A percentile compares a stretch with the other conserved stretches of the same genome.
Conservation (phyloP, 2,888 invertebrate species). For the Romanomermis culicivorax region DNA sequence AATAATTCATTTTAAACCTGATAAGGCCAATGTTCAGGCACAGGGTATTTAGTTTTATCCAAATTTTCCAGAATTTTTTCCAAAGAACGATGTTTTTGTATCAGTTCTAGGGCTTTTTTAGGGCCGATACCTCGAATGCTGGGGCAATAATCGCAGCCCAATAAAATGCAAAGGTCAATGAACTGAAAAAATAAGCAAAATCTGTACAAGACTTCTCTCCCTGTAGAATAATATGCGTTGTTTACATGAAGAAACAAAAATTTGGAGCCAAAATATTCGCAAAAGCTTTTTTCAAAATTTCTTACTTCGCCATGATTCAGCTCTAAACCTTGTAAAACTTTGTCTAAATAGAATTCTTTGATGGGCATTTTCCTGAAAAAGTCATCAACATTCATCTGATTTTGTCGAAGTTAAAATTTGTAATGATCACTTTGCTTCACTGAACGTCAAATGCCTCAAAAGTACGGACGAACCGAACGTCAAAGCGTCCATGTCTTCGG, state of each 20-base stretch:
- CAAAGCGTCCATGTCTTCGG: conserved; percentile 97
- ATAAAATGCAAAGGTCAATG: conserved; percentile 84
- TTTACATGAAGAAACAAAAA: no score
- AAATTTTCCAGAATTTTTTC: conserved; percentile 58
- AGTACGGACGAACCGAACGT: conserved; percentile 65
- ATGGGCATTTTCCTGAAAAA: conserved; percentile 76
- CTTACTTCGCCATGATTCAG: conserved; percentile 54
- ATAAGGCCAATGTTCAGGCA: conserved; percentile 65
- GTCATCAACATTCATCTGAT: not conserved
- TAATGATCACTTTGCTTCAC: conserved; percentile 52
- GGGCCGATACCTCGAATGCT: conserved; percentile 66
- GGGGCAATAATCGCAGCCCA: conserved; percentile 98
- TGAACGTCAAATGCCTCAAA: conserved; percentile 75
- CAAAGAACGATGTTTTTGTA: conserved; percentile 56
- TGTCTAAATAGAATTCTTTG: conserved; percentile 72
- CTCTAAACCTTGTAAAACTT: conserved; percentile 54
- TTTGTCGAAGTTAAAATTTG: not conserved
- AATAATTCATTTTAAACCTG: no score
- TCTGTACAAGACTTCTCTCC: no score
- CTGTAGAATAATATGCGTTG: no score
- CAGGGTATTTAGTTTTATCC: conserved; percentile 41
- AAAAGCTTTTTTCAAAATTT: no score
- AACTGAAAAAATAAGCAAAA: conserved; percentile 42
- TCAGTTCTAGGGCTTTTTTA: conserved; percentile 79
- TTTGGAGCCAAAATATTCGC: no score